Evolutionary conservation across 2,888 invertebrate genomes (phyloP).

Genomic region (Nematopogon swammerdamellus): DNA sequence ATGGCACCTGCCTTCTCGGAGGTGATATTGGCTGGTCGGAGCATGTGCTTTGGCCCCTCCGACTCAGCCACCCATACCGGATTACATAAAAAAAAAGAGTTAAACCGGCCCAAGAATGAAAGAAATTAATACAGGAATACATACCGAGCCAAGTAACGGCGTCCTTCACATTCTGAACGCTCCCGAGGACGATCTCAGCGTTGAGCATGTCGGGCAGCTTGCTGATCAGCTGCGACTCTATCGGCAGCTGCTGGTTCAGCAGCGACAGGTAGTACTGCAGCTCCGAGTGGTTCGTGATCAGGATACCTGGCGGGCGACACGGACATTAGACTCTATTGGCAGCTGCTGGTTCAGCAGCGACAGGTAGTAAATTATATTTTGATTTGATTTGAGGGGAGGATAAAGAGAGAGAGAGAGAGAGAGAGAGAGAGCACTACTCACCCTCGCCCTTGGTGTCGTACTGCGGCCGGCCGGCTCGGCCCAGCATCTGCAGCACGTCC

Average conservation of each 20-base stretch:
- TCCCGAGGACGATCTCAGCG: constrained; percentile 96
- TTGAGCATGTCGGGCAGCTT: constrained; percentile 96
- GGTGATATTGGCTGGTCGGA: too few relatives aligned
- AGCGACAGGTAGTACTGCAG: constrained; percentile 96
- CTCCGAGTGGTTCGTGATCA: constrained; percentile 98
- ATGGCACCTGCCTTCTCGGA: too few relatives aligned
- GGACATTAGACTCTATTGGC: constrained; percentile 98
- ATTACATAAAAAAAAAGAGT: too few relatives aligned
- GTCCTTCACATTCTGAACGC: constrained; percentile 80
- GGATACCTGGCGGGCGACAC: constrained; percentile 70
- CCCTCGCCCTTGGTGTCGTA: constrained; percentile 95
- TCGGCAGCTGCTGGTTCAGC: constrained; percentile 96
- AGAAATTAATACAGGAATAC: too few relatives aligned
- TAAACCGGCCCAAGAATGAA: too few relatives aligned
- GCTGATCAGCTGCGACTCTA: constrained; percentile 92
- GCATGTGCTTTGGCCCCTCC: too few relatives aligned
- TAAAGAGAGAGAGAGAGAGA: too few relatives aligned
- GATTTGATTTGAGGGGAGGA: too few relatives aligned
- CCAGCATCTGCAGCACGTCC: constrained; percentile 98
- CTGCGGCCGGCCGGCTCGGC: constrained; percentile 96
- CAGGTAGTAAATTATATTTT: too few relatives aligned
- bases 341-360: constrained; percentile 97
- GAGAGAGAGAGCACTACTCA: too few relatives aligned
- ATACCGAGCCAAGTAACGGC: constrained; percentile 91
- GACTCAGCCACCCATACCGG: too few relatives aligned